phyloP scores from a whole-genome alignment of 2,888 invertebrate genomes.

The Camptogramma bilineatum region DNA sequence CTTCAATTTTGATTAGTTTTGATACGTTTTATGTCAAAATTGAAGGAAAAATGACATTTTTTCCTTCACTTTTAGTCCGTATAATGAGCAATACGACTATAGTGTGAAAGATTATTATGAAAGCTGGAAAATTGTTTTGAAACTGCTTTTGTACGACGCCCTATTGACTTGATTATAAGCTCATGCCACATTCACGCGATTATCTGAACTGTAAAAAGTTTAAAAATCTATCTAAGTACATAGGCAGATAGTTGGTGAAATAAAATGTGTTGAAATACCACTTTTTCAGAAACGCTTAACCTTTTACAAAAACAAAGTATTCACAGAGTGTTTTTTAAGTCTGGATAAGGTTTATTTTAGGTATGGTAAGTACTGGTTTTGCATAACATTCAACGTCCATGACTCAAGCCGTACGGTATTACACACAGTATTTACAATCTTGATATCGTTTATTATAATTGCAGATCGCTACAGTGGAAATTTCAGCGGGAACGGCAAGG shows the following conservation, averaged over 20 bases:
- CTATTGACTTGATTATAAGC: not conserved
- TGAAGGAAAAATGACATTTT: too few relatives aligned
- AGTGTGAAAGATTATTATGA: too few relatives aligned
- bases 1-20: too few relatives aligned
- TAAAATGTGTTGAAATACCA: not conserved
- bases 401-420: conserved; percentile 51
- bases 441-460: conserved; percentile 74
- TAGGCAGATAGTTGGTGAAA: not conserved
- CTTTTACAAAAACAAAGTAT: conserved; percentile 16
- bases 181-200: not conserved
- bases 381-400: conserved; percentile 33
- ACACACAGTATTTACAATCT: conserved; percentile 61
- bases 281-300: not conserved
- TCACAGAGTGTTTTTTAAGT: not conserved
- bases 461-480: conserved; percentile 64
- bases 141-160: not conserved
- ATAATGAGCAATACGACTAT: too few relatives aligned
- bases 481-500: conserved; percentile 60
- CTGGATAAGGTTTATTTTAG: conserved; percentile 13
- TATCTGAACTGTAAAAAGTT: too few relatives aligned
- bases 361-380: conserved; percentile 20
- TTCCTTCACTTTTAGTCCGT: too few relatives aligned
- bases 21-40: too few relatives aligned
- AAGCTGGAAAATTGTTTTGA: too few relatives aligned
- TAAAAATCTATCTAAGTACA: not conserved